Evolutionary conservation across 1,140 invertebrate species (phyloP).

Genomic region (Ganaspis sp.): DNA sequence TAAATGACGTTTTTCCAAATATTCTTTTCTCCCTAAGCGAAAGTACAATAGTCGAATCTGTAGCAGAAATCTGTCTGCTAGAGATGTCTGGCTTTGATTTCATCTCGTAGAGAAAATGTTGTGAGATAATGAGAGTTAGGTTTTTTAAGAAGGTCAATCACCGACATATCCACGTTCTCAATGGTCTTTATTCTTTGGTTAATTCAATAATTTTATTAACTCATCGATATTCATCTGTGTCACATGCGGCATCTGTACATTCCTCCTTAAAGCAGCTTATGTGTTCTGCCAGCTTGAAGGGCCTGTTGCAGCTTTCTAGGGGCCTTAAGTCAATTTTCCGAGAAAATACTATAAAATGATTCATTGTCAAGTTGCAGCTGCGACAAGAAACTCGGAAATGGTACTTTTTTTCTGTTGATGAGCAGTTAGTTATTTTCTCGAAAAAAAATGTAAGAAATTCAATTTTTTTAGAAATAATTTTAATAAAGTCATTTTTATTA

Average conservation of each 20-base stretch:
- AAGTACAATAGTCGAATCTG: background rate
- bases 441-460: too few relatives aligned
- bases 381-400: too few relatives aligned
- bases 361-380: too few relatives aligned
- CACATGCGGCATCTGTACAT: constrained; percentile 56
- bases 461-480: too few relatives aligned
- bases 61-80: constrained; percentile 9
- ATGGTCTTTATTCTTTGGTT: constrained; percentile 9
- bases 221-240: constrained; percentile 52
- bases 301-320: constrained; percentile 52
- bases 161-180: background rate
- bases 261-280: constrained; percentile 53
- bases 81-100: background rate
- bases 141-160: background rate
- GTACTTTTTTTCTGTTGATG: too few relatives aligned
- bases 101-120: background rate
- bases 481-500: too few relatives aligned
- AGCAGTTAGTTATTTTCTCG: too few relatives aligned
- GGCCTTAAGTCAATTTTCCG: constrained; percentile 11
- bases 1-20: too few relatives aligned
- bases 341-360: background rate
- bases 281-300: constrained; percentile 49
- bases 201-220: constrained; percentile 27
- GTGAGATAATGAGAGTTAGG: background rate
- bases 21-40: background rate